These are phyloP conservation scores for Ahaetulla prasina DNA, from an alignment of 2,113 vertebrate species.

Conservation along the genomic window DNA sequence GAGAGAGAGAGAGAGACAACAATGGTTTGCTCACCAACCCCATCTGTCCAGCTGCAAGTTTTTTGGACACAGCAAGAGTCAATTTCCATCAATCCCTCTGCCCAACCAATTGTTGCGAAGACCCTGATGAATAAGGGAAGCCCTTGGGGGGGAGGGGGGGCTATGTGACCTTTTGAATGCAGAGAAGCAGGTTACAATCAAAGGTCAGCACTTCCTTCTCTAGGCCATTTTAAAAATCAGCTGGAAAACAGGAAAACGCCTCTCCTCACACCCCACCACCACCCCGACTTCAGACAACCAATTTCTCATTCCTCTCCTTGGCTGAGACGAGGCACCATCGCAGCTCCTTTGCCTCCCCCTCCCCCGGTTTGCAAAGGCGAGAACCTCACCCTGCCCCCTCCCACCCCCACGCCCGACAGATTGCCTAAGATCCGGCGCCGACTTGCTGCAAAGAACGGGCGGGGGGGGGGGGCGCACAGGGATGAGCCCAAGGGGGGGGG, in stretches of 20 bases:
- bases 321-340: background rate
- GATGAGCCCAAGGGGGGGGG: background rate
- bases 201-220: background rate
- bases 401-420: background rate
- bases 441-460: background rate
- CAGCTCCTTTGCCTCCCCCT: background rate
- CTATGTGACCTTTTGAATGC: background rate
- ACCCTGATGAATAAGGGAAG: background rate
- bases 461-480: background rate
- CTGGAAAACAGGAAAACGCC: background rate
- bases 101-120: background rate
- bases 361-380: background rate
- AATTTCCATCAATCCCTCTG: background rate
- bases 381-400: background rate
- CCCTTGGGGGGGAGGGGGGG: accelerated
- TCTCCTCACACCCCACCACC: background rate
- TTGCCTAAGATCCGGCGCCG: accelerated
- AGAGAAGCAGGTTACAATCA: background rate
- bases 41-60: background rate
- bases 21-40: background rate
- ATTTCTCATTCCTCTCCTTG: background rate
- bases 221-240: background rate
- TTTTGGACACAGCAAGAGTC: background rate
- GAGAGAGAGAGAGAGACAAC: no score
- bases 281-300: background rate